Conservation (phyloP, 2,888 invertebrate species). For the Caenorhabditis sp. region DNA sequence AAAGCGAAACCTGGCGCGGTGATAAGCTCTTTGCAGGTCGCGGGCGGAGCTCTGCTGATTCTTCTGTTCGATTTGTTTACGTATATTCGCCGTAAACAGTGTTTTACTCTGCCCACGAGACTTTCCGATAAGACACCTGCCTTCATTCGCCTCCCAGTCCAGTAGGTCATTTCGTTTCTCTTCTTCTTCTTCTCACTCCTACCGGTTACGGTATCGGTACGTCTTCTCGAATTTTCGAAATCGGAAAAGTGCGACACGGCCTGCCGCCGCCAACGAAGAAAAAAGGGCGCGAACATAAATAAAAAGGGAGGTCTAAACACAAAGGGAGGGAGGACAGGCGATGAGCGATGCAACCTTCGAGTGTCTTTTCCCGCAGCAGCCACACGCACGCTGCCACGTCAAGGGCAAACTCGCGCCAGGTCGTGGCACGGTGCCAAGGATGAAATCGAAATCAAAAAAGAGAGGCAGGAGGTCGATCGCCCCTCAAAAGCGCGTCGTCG, state of each 20-base stretch:
- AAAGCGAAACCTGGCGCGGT: slow-evolving; percentile 2
- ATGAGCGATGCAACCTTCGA: slow-evolving; percentile 18
- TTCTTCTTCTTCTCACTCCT: not conserved
- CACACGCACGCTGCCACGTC: slow-evolving; percentile 5
- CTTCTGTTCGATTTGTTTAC: slow-evolving; percentile 3
- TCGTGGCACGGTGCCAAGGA: slow-evolving; percentile 59
- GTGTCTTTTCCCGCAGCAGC: not conserved
- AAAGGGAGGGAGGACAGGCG: not conserved
- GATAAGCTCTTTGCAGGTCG: not conserved
- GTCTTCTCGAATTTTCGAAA: slow-evolving; percentile 10
- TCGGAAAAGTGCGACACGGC: slow-evolving; percentile 9
- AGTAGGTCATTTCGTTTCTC: not conserved
- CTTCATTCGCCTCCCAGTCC: not conserved
- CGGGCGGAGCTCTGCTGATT: slow-evolving; percentile 2
- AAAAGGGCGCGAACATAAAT: slow-evolving; percentile 8
- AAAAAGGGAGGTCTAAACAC: no score
- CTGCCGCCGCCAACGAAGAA: slow-evolving; percentile 5
- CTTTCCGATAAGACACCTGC: not conserved
- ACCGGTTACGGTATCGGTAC: slow-evolving; percentile 1
- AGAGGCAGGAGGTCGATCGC: not conserved
- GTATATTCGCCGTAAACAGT: not conserved
- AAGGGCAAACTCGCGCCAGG: slow-evolving; percentile 39
- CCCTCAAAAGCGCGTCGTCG: not conserved
- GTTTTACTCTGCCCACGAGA: not conserved
- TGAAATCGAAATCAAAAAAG: slow-evolving; percentile 42